Base-by-base conservation (phyloP, 2,113 vertebrate species). In the Rhineura floridana region DNA sequence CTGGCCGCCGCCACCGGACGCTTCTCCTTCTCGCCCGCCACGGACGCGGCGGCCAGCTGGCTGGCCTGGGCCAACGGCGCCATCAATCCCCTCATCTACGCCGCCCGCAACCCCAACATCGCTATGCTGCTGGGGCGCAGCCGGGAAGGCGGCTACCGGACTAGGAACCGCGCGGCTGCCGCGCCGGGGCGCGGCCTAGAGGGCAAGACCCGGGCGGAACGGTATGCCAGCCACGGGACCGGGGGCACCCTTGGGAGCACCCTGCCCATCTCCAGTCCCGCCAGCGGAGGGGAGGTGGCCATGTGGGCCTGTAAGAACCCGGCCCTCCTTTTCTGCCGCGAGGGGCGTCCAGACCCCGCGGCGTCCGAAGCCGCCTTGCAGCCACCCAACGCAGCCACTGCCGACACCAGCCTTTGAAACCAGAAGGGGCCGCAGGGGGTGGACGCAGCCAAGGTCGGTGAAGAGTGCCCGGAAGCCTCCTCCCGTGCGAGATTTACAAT, bases 281-380 rank as follows among this genome's bases (percentile, higher is more conserved):
- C 95, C 1, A 96, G 97, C 0, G 95, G 97, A 0, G 97, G 94
- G 17, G 98, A 98, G 46, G 73, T 98, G 92, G 97, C 97, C n/a
- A 95, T 98, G 98, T 99, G 99, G 99, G 99, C 98, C 62, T 98
- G 97, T 92, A 99, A 97, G 94, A 99, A 98, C 90, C 99, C 98
- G 0, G 97, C 98, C 0, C 96, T 98, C 36, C 97, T 99, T 48
- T 99, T 99, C 97, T 99, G 98, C 87, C 95, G 97, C 30, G 98
- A 99, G 1, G 96, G 96, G 4, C 98, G 96, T 15, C 95, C 95
- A 0, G 97, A 98, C 90, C 95, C 96, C 0, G 13, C 96, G 0
- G 17, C 94, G 65, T 92, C 96, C 0, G 96, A 96, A 10, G 85
- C 91, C 0, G n/a, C 96, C n/a, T 87, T 88, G 63, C 94, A 91